Conservation (phyloP, 1,140 invertebrate genomes). For the Oryctes rhinoceros region DNA sequence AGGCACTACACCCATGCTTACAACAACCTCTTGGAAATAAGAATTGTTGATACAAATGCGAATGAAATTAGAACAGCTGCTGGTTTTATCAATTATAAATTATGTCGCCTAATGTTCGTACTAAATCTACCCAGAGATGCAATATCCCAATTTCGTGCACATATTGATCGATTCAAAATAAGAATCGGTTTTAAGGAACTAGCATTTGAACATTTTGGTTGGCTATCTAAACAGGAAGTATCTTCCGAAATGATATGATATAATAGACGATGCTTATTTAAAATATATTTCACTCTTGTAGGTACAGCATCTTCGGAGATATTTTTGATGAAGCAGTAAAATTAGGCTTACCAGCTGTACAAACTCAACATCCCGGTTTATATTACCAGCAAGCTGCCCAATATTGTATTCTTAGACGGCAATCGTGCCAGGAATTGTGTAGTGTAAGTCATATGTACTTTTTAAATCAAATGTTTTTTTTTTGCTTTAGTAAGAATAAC, state of each 20-base stretch:
- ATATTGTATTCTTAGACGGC: conserved; percentile 81
- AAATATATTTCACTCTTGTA: conserved; percentile 47
- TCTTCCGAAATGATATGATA: background rate
- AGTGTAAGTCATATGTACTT: conserved; percentile 63
- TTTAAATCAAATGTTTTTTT: background rate
- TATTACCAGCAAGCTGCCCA: conserved; percentile 95
- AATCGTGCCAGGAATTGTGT: conserved; percentile 78
- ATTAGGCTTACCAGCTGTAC: conserved; percentile 86
- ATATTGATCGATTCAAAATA: conserved; percentile 87
- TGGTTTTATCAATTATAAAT: conserved; percentile 94
- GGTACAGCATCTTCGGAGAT: conserved; percentile 85
- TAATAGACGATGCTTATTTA: background rate
- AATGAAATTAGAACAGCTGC: conserved; percentile 95
- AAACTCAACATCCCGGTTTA: conserved; percentile 96
- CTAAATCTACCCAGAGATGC: conserved; percentile 91
- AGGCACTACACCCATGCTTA: conserved; percentile 95
- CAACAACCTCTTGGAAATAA: conserved; percentile 85
- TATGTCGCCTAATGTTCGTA: conserved; percentile 89
- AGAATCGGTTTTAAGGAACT: conserved; percentile 82
- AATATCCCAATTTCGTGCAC: conserved; percentile 90
- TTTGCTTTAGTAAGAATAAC: too few relatives aligned
- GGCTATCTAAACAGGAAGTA: conserved; percentile 93
- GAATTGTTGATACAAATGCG: conserved; percentile 88
- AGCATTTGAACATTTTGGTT: conserved; percentile 94
- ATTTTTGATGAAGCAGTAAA: conserved; percentile 95